phyloP scores from a whole-genome alignment of 53 echinoderm and acorn worm genomes.

The Astropecten irregularis region DNA sequence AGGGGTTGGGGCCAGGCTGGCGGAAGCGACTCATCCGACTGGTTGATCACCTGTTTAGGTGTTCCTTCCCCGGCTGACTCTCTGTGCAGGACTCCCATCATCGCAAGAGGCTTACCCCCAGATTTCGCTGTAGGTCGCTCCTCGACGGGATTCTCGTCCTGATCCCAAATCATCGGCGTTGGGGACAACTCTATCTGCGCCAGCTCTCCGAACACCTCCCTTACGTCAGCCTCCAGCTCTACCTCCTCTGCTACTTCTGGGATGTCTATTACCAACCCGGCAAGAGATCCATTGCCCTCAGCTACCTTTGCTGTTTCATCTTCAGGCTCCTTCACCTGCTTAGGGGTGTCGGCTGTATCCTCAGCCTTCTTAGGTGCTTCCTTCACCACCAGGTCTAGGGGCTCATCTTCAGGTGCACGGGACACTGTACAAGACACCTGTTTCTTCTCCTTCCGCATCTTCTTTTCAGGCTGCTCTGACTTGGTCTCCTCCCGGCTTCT shows the following conservation, averaged over 20 bases:
- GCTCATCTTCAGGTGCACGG: not conserved
- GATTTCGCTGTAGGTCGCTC: not conserved
- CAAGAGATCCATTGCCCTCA: not conserved
- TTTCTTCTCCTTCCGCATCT: not conserved
- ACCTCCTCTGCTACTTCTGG: not conserved
- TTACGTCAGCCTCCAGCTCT: not conserved
- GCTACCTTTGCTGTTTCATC: not conserved
- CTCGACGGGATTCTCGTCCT: not conserved
- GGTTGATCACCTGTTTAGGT: too few relatives aligned
- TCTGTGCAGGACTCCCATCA: not conserved
- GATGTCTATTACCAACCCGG: not conserved
- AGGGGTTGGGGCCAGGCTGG: slow-evolving; percentile 11
- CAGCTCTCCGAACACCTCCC: not conserved
- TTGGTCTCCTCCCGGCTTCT: not conserved
- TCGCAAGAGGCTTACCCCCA: not conserved
- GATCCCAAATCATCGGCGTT: not conserved
- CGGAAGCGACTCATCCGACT: not conserved
- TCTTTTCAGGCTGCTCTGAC: not conserved
- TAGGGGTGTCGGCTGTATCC: not conserved
- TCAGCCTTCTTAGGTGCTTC: not conserved
- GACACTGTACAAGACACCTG: not conserved
- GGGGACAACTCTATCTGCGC: not conserved
- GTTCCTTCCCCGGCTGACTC: not conserved
- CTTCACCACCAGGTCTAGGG: not conserved
- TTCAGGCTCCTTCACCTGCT: not conserved